These are phyloP conservation scores for Acomys russatus DNA, from an alignment of 2,797 vertebrate genomes.

Conservation along the genomic window DNA sequence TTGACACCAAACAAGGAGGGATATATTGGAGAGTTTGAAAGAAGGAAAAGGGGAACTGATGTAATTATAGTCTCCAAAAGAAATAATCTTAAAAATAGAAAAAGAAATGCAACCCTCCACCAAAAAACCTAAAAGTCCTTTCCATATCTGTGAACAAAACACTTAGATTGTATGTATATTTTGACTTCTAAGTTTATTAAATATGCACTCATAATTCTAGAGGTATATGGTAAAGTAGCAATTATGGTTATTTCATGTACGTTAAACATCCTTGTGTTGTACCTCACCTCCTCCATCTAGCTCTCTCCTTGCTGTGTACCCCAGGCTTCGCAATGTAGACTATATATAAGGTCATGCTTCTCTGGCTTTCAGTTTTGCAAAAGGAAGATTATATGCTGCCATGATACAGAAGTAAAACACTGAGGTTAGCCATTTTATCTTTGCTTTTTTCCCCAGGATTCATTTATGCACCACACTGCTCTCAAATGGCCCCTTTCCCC, in stretches of 20 bases:
- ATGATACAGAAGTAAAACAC: conserved; percentile 15
- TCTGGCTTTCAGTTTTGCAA: conserved; percentile 58
- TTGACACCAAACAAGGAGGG: not conserved
- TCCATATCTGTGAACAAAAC: not conserved
- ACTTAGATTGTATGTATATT: not conserved
- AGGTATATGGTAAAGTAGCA: conserved; percentile 6
- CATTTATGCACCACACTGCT: not conserved
- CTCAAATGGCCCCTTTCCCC: not conserved
- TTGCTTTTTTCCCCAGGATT: not conserved
- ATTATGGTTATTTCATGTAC: conserved; percentile 36
- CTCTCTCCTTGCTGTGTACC: conserved; percentile 12
- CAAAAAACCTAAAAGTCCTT: not conserved
- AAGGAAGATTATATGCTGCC: not conserved
- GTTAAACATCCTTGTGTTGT: not conserved
- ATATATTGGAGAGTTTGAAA: not conserved
- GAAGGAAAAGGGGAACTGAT: not conserved
- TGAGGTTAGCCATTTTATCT: not conserved
- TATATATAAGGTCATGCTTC: conserved; percentile 46
- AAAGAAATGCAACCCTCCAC: not conserved
- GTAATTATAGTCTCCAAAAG: too few species aligned
- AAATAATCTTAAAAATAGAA: not conserved
- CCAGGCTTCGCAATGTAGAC: not conserved
- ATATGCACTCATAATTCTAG: not conserved
- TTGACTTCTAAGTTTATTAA: conserved; percentile 2
- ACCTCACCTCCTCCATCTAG: not conserved